phyloP scores from a whole-genome alignment of 2,113 vertebrate species.

The Macquaria ambigua region DNA sequence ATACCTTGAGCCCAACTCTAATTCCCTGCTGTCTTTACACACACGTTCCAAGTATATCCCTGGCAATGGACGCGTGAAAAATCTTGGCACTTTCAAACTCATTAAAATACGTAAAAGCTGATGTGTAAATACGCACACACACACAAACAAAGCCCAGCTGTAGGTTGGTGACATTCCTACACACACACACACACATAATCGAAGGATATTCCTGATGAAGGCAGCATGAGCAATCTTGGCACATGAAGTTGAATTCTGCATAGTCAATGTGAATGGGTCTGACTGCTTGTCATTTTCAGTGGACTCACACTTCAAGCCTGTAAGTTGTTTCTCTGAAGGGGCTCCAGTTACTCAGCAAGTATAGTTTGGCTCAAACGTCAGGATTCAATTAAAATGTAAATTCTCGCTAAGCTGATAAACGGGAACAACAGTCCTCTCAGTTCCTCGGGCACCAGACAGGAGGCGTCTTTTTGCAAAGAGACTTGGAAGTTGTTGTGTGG shows the following conservation, averaged over 20 bases:
- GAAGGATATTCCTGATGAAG: conserved; percentile 47
- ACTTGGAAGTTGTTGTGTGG: conserved; percentile 24
- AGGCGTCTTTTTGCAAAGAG: conserved; percentile 39
- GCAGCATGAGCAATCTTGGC: conserved; percentile 64
- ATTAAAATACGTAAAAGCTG: conserved; percentile 57
- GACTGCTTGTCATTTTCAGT: conserved; percentile 77
- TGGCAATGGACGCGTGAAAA: conserved; percentile 42
- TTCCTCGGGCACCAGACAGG: conserved; percentile 54
- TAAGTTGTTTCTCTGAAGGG: conserved; percentile 64
- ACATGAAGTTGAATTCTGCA: conserved; percentile 60
- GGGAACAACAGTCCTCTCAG: conserved; percentile 53
- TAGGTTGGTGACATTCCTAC: conserved; percentile 37
- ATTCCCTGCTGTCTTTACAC: conserved; percentile 35
- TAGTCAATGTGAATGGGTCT: conserved; percentile 67
- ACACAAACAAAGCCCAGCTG: conserved; percentile 40
- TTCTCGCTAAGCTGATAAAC: conserved; percentile 73
- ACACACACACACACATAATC: conserved; percentile 2
- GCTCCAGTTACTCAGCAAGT: conserved; percentile 68
- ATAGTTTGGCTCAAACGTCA: conserved; percentile 65
- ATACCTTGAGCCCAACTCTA: conserved; percentile 20
- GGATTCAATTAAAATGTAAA: conserved; percentile 84
- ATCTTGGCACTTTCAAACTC: conserved; percentile 43
- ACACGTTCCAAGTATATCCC: conserved; percentile 28
- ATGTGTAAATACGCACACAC: conserved; percentile 39
- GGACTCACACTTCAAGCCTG: conserved; percentile 66